Evolutionary conservation across 2,888 invertebrate genomes (phyloP).

Genomic region (Himalopsyche tibetana): DNA sequence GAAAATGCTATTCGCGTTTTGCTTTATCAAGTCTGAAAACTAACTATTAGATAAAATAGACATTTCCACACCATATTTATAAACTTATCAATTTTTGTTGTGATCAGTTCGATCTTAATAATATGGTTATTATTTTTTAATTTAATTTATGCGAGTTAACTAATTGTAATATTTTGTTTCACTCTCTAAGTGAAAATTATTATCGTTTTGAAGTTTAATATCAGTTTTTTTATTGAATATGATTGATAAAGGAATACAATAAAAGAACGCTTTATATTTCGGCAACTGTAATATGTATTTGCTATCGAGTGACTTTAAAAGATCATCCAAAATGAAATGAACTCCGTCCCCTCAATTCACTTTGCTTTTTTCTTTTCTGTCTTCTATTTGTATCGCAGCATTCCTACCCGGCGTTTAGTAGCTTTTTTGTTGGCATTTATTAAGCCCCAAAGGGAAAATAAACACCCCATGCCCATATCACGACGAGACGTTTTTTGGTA

Average conservation of each 20-base stretch:
- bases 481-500: neutral
- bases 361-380: slow-evolving; percentile 6
- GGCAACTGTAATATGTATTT: neutral
- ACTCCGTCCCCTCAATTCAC: neutral
- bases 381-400: slow-evolving; percentile 23
- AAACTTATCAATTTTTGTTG: too few species aligned
- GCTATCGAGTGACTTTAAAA: neutral
- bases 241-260: neutral
- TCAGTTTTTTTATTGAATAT: too few species aligned
- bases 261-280: neutral
- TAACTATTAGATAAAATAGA: too few species aligned
- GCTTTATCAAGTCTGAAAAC: too few species aligned
- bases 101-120: too few species aligned
- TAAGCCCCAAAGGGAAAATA: slow-evolving; percentile 42
- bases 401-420: slow-evolving; percentile 29
- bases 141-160: too few species aligned
- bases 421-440: slow-evolving; percentile 43
- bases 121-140: too few species aligned
- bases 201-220: too few species aligned
- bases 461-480: slow-evolving; percentile 28
- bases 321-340: slow-evolving; percentile 32
- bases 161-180: too few species aligned
- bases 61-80: too few species aligned
- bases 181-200: too few species aligned
- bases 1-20: too few species aligned